phyloP scores from a whole-genome alignment of 2,888 invertebrate species.

The Sarcophaga subvicina region DNA sequence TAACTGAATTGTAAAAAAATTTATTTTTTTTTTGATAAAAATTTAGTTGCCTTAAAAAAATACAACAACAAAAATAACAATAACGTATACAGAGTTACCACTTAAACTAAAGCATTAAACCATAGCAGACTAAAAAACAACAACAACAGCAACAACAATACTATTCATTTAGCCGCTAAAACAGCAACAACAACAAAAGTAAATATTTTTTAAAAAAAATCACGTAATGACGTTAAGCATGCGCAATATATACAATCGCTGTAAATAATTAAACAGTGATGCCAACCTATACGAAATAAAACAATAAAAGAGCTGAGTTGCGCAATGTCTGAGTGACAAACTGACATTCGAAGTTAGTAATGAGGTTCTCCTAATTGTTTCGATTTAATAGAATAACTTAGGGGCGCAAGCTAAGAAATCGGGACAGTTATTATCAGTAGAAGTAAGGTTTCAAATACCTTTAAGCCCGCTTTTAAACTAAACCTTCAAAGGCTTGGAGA shows the following conservation, averaged over 20 bases:
- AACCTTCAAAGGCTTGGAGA: no score
- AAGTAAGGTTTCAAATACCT: no score
- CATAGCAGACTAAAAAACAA: constrained; percentile 40
- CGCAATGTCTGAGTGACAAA: no score
- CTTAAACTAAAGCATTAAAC: constrained; percentile 34
- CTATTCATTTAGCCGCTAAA: not conserved
- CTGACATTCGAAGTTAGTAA: no score
- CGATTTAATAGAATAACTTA: no score
- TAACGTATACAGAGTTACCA: constrained; percentile 37
- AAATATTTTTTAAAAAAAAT: constrained; percentile 52
- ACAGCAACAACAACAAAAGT: constrained; percentile 27
- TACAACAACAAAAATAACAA: constrained; percentile 30
- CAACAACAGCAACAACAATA: constrained; percentile 31
- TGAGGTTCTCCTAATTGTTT: no score
- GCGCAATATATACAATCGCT: constrained; percentile 52
- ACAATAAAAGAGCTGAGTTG: not conserved
- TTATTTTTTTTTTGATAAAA: constrained; percentile 34
- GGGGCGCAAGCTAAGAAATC: no score
- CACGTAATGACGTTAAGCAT: constrained; percentile 71
- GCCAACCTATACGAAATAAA: not conserved
- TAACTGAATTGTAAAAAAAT: constrained; percentile 60
- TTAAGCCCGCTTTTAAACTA: no score
- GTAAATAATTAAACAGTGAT: constrained; percentile 4
- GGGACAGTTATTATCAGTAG: no score
- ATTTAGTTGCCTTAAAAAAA: constrained; percentile 53